Base-by-base conservation (phyloP, 64 coral and sea anemone genomes). In the Pachyseris speciosa region DNA sequence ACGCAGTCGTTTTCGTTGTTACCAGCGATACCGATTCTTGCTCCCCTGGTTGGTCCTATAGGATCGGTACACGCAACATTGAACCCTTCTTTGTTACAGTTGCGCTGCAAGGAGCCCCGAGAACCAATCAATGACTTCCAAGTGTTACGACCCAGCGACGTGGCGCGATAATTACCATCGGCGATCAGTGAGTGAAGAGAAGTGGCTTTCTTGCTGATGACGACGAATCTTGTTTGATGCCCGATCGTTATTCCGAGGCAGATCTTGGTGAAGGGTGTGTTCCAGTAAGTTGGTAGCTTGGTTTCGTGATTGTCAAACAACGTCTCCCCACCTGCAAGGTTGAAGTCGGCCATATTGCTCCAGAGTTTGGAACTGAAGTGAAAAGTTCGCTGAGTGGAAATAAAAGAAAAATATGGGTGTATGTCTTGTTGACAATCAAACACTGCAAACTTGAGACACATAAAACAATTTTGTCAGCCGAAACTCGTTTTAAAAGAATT, bases 71-170 rank as follows among this genome's bases (percentile, higher is more conserved):
- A 7, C 24, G 5, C 29, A 45, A 39, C 39, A 63, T 89, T 89
- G 72, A 89, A 89, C 2, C 86, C 86, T 24, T 89, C 86, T 64
- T 59, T 55, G 26, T 78, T 78, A 59, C 87, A 89, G 16, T 89
- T 31, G 0, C 0, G 12, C 57, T 89, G 72, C 59, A 89, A 64
- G 9, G 51, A 76, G 1, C 33, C 43, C 11, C 50, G 16, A 8
- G 87, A 30, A 51, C 74, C 74, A 40, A 89, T 48, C 60, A 89
- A 19, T 5, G 72, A 61, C 16, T 66, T 74, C 87, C 87, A 89
- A 6, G 52, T 44, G 53, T 30, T 41, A 22, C 87, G 87, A 12
- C 87, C 58, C n/a, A 78, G 22, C 26, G 71, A 45, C 26, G 87
- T 78, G 36, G 17, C 17, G 38, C 87, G 87, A 22, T 78, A 78